Evolutionary conservation across 2,797 vertebrate genomes (phyloP), one percentile per base, ranked within the genome.

Genomic region (Cynopterus sphinx): DNA sequence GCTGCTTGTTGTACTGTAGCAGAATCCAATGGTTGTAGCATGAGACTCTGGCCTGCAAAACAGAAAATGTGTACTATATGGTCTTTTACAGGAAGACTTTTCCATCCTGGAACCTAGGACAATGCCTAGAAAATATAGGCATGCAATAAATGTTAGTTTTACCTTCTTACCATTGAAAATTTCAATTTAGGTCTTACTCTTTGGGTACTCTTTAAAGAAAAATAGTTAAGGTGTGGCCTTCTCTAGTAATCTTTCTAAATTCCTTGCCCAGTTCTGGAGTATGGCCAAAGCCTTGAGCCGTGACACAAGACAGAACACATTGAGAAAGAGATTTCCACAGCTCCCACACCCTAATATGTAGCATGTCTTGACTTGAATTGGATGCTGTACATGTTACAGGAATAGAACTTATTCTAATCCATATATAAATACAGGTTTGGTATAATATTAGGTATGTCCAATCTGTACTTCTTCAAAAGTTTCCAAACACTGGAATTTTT

Each of bases 341-440:
- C 57, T 59, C 24, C 53, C 49, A 81, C 55, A 0, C 87, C 39
- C 41, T 68, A 39, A 73, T 24, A 9, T 7, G 15, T 13, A 49
- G 65, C 82, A 9, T 77, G 95, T 71, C 55, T 33, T 71, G 82
- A 83, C 87, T 95, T 81, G 83, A 81, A 28, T 1, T 41, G 68
- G 21, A 43, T 53, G 70, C 79, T 57, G n/a, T 73, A 12, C 17
- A 9, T 26, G 36, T 75, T 49, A 15, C 55, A 81, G 51, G 78
- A 92, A 73, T 63, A 91, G 90, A 57, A 53, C 65, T 92, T 90
- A 24, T 59, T 87, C 53, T 92, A 71, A 96, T 51, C 53, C 13
- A 31, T 9, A 17, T 68, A 11, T 96, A 90, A 94, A 75, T 63
- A 46, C 22, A 51, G 11, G 24, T 71, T 26, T 51, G 36, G 26